These are phyloP conservation scores for Chrysochloris asiatica DNA, from an alignment of 2,113 vertebrate species.

Conservation along the genomic window DNA sequence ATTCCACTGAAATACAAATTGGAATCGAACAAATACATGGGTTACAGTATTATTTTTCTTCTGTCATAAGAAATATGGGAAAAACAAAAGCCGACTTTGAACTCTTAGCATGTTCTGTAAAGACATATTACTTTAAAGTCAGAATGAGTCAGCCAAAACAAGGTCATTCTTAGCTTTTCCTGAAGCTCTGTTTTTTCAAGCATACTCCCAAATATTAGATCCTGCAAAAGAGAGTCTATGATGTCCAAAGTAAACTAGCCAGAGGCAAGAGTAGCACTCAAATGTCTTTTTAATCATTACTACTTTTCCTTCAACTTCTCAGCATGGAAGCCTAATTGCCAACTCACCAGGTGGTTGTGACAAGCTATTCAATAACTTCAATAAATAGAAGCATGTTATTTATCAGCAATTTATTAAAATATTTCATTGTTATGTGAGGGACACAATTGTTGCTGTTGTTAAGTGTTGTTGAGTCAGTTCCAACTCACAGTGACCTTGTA, in stretches of 20 bases:
- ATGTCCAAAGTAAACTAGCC: conserved; percentile 82
- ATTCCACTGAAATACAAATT: conserved; percentile 60
- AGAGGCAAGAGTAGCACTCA: conserved; percentile 77
- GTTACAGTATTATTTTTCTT: conserved; percentile 52
- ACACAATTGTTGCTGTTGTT: too few species aligned
- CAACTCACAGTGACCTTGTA: too few species aligned
- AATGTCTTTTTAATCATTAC: conserved; percentile 77
- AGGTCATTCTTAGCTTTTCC: conserved; percentile 66
- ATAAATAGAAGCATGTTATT: conserved; percentile 44
- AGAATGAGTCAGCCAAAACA: conserved; percentile 71
- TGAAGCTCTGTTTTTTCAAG: conserved; percentile 80
- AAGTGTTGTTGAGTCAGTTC: too few species aligned
- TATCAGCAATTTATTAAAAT: conserved; percentile 38
- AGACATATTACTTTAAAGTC: conserved; percentile 65
- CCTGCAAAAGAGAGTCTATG: conserved; percentile 46
- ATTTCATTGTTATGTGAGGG: conserved; percentile 17
- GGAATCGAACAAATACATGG: conserved; percentile 51
- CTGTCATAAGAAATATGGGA: conserved; percentile 48
- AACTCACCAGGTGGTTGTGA: conserved; percentile 71
- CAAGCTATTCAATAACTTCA: conserved; percentile 65
- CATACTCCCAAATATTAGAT: conserved; percentile 78
- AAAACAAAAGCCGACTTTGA: conserved; percentile 70
- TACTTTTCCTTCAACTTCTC: conserved; percentile 78
- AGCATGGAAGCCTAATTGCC: conserved; percentile 68
- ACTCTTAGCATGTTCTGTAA: conserved; percentile 60